phyloP scores from a whole-genome alignment of 2,888 invertebrate genomes.

The Abscondita cerata region DNA sequence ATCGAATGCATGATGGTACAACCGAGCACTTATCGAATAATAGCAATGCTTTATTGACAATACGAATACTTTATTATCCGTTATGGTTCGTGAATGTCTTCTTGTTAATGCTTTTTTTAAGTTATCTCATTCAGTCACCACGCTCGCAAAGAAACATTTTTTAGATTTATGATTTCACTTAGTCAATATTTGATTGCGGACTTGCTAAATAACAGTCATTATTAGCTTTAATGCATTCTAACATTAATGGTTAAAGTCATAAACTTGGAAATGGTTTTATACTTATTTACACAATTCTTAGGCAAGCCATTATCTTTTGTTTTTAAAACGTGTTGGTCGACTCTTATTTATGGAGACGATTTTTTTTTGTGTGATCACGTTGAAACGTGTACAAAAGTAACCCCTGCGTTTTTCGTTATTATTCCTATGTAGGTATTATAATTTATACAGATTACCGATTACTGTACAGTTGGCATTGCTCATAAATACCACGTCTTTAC shows the following conservation, averaged over 20 bases:
- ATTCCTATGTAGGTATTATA: too few species aligned
- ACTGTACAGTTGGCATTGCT: too few species aligned
- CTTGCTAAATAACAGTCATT: constrained; percentile 4
- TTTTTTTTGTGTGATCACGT: too few species aligned
- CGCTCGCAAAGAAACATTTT: neutral
- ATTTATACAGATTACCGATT: too few species aligned
- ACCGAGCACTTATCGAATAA: constrained; percentile 26
- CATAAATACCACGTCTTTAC: too few species aligned
- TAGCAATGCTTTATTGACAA: constrained; percentile 25
- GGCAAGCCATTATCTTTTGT: neutral
- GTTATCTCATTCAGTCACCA: constrained; percentile 4
- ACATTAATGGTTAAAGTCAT: constrained; percentile 2
- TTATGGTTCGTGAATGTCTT: constrained; percentile 23
- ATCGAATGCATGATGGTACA: constrained; percentile 33
- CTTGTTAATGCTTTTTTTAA: constrained; percentile 22
- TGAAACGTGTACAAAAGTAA: too few species aligned
- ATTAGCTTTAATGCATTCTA: constrained; percentile 7
- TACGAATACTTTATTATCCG: constrained; percentile 26
- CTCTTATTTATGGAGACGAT: too few species aligned
- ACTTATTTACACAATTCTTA: neutral
- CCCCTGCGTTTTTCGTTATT: too few species aligned
- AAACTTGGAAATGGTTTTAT: neutral
- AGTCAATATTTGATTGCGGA: constrained; percentile 11
- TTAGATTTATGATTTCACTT: constrained; percentile 10
- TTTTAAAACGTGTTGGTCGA: too few species aligned